Percentiles rank a stretch among this genome's conserved stretches.
Conservation (phyloP, 1,140 invertebrate genomes). For the Philopotamus ludificatus region DNA sequence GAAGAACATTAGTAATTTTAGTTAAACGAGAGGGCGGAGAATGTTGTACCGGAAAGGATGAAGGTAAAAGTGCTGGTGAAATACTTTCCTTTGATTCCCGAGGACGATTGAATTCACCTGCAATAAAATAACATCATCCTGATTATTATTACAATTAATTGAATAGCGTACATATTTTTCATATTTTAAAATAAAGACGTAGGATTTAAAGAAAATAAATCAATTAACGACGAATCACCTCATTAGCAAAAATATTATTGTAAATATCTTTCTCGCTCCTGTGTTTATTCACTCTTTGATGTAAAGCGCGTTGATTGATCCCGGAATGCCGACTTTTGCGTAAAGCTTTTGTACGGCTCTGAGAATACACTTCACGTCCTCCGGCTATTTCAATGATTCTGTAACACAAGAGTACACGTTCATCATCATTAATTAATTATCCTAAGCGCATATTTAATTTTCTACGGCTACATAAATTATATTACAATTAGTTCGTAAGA, state of each 20-base stretch:
- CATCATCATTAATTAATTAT: too few species aligned
- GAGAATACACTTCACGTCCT: constrained; percentile 81
- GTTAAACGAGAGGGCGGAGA: constrained; percentile 43
- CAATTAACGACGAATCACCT: constrained; percentile 19
- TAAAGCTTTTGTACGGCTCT: constrained; percentile 76
- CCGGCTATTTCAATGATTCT: constrained; percentile 88
- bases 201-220: neutral
- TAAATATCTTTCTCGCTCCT: constrained; percentile 30
- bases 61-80: constrained; percentile 17
- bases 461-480: too few species aligned
- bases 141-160: neutral
- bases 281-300: constrained; percentile 12
- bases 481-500: too few species aligned
- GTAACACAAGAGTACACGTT: constrained; percentile 43
- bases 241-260: constrained; percentile 36
- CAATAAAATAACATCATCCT: neutral
- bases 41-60: constrained; percentile 38
- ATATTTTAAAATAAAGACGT: too few species aligned
- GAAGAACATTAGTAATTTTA: constrained; percentile 57
- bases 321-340: constrained; percentile 65
- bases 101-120: constrained; percentile 35
- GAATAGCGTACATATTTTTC: too few species aligned
- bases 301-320: constrained; percentile 23
- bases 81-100: constrained; percentile 25
- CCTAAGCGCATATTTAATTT: too few species aligned